Percentiles rank a stretch among this genome's conserved stretches.
phyloP scores from a whole-genome alignment of 1,140 invertebrate genomes.

The Bombus sylvicola region DNA sequence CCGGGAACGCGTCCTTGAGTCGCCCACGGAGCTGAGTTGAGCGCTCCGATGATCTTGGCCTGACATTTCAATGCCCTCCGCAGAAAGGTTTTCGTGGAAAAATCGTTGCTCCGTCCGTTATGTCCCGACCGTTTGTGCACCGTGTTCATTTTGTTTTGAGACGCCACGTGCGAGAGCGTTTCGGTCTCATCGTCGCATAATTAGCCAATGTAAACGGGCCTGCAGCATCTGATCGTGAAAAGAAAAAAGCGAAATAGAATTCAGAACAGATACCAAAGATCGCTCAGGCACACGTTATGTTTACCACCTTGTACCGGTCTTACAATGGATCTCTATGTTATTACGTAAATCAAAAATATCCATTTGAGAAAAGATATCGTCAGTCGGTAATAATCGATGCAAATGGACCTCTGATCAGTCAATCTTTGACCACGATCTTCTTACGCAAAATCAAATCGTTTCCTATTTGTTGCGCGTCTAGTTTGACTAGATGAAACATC shows the following conservation, averaged over 20 bases:
- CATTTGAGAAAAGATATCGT: neutral
- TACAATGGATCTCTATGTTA: neutral
- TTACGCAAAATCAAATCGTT: neutral
- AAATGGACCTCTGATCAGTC: neutral
- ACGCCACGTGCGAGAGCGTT: neutral
- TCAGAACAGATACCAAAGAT: slow-evolving; percentile 20
- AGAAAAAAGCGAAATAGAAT: neutral
- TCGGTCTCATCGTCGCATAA: slow-evolving; percentile 21
- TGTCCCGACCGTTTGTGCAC: neutral
- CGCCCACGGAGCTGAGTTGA: slow-evolving; percentile 60
- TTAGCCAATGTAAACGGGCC: neutral
- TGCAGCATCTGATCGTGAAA: neutral
- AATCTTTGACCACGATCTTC: neutral
- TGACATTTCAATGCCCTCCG: slow-evolving; percentile 58
- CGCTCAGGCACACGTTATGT: neutral
- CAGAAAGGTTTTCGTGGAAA: slow-evolving; percentile 41
- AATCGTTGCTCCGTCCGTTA: neutral
- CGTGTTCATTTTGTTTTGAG: neutral
- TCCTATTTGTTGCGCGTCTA: neutral
- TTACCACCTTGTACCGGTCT: slow-evolving; percentile 39
- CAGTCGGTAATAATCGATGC: slow-evolving; percentile 23
- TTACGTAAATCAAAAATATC: slow-evolving; percentile 41
- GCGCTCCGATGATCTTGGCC: slow-evolving; percentile 64
- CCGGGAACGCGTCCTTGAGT: slow-evolving; percentile 49
- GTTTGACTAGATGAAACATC: neutral